Evolutionary conservation across 2,888 invertebrate genomes (phyloP), one percentile per base, ranked within the genome.

Genomic region (Ptychoptera contaminata): DNA sequence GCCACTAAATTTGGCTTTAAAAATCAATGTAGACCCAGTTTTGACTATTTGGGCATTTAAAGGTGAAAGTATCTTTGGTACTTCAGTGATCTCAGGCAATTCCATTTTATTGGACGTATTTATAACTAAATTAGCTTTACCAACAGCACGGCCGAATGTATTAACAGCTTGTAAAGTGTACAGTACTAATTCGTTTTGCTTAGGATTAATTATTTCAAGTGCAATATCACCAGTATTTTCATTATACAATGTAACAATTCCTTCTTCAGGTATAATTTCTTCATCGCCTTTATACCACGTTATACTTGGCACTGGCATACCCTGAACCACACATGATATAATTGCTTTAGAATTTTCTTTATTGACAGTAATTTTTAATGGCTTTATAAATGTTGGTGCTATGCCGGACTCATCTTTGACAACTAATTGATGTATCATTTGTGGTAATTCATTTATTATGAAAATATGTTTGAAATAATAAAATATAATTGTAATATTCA

Each of bases 1-100:
- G 39, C 85, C 83, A 56, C 78, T 77, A 60, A 82, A 87, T 53
- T 74, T 73, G 23, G 82, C 82, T 53, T 73, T 73, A 47, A 87
- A 68, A 43, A 75, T 69, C 48, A 87, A 70, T 32, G 79, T 74
- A 50, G 78, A 74, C 46, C 78, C 77, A 57, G 77, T 76, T 55
- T 75, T 74, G 44, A 82, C 76, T 42, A 82, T 72, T 50, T 80
- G 67, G 10, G 88, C 84, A 62, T 79, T 76, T 45, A 92, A 68
- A 46, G 90, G 84, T 58, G 80, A 76, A 54, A 92, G 85, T 55
- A 75, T 42, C 34, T 42, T 78, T 38, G 85, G 85, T 31, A 82
- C 79, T 52, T 72, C 68, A 41, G 77, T 61, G 1, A 73, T 47
- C 49, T 63, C 68, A 45, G 62, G 51, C 49, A 1, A 37, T 34